These are phyloP conservation scores for Eubucco bourcierii DNA, from an alignment of 2,113 vertebrate species.

Conservation along the genomic window DNA sequence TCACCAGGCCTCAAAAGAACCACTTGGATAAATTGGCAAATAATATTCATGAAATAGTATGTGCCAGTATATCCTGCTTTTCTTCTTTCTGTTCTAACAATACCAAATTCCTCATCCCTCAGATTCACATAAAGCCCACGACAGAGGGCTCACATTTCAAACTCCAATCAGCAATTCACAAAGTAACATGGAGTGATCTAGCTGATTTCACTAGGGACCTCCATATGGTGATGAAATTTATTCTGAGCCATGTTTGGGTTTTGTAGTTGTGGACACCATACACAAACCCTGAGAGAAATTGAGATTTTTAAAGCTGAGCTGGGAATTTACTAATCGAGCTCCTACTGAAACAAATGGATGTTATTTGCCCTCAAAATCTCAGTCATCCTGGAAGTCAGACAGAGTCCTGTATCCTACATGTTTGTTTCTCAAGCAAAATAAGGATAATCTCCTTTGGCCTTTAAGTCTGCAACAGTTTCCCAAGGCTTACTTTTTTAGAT, in stretches of 20 bases:
- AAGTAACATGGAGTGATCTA: slow-evolving; percentile 59
- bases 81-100: slow-evolving; percentile 31
- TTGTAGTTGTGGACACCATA: slow-evolving; percentile 28
- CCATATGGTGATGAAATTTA: slow-evolving; percentile 70
- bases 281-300: slow-evolving; percentile 16
- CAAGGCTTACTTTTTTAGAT: background rate
- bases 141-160: slow-evolving; percentile 59
- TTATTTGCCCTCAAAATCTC: slow-evolving; percentile 20
- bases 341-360: background rate
- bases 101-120: slow-evolving; percentile 49
- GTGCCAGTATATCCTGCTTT: background rate
- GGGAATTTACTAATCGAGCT: slow-evolving; percentile 15
- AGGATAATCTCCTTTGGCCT: background rate
- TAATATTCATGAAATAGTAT: slow-evolving; percentile 38
- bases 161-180: slow-evolving; percentile 56
- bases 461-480: background rate
- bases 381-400: background rate
- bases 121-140: slow-evolving; percentile 15
- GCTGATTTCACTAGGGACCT: slow-evolving; percentile 65
- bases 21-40: background rate
- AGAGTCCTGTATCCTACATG: background rate
- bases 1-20: background rate
- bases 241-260: slow-evolving; percentile 65
- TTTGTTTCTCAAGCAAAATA: slow-evolving; percentile 13
- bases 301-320: slow-evolving; percentile 27